Conservation (phyloP, 1,140 invertebrate species). For the Theocolax elegans region DNA sequence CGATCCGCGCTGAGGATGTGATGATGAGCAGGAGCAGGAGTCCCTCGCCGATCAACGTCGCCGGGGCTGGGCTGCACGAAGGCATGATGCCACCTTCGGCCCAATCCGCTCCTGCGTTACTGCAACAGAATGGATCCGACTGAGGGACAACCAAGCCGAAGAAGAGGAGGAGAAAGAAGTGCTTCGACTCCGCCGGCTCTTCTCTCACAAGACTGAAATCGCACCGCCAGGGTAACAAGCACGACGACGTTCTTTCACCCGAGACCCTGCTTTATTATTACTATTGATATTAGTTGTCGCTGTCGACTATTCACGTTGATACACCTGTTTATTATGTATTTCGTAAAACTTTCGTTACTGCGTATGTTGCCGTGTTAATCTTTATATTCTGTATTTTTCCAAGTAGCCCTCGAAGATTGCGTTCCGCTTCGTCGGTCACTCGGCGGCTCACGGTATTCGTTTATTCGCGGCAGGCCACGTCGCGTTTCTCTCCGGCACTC, state of each 20-base stretch:
- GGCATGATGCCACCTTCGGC: constrained; percentile 52
- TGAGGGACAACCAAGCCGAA: constrained; percentile 35
- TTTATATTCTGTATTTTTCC: too few species aligned
- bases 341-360: not conserved
- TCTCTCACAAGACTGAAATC: constrained; percentile 52
- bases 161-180: not conserved
- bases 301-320: not conserved
- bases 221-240: constrained; percentile 50
- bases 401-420: too few species aligned
- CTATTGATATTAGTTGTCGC: not conserved
- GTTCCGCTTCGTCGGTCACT: not conserved
- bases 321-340: not conserved
- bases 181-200: not conserved
- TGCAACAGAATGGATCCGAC: constrained; percentile 64
- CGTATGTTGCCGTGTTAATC: too few species aligned
- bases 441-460: not conserved
- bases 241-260: constrained; percentile 39
- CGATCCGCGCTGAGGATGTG: too few species aligned
- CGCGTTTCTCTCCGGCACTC: too few species aligned
- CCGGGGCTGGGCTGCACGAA: constrained; percentile 48
- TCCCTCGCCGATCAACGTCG: constrained; percentile 52
- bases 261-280: constrained; percentile 38
- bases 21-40: constrained; percentile 45
- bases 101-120: constrained; percentile 60
- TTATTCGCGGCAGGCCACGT: too few species aligned